Percentiles rank a stretch among this genome's conserved stretches.
Conservation (phyloP, 2,797 vertebrate genomes). For the Poecilia wingei region DNA sequence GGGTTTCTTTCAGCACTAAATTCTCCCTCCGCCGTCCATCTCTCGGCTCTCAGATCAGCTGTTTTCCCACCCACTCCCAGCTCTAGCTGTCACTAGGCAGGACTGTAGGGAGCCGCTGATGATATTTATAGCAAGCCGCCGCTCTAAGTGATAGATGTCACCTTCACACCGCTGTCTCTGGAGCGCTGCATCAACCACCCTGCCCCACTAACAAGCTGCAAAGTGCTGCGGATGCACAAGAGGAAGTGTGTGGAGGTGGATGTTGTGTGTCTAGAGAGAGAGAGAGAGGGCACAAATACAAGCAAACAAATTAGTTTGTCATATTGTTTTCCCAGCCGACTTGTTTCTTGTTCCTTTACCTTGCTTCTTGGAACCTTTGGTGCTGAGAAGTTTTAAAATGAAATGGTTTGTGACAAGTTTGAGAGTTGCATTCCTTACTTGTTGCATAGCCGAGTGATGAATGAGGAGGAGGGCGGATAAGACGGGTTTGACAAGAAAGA, state of each 20-base stretch:
- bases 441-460: constrained; percentile 29
- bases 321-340: constrained; percentile 35
- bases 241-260: constrained; percentile 35
- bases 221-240: constrained; percentile 67
- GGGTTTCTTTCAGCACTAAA: constrained; percentile 63
- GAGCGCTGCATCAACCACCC: constrained; percentile 69
- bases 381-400: constrained; percentile 39
- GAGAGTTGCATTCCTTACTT: constrained; percentile 20
- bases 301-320: constrained; percentile 41
- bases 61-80: constrained; percentile 69
- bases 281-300: constrained; percentile 22
- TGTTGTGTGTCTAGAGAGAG: constrained; percentile 21
- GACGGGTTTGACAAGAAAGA: constrained; percentile 29
- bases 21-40: constrained; percentile 45
- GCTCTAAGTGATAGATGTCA: constrained; percentile 85
- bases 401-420: constrained; percentile 34
- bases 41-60: constrained; percentile 71
- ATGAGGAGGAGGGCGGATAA: constrained; percentile 33
- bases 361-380: constrained; percentile 64
- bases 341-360: constrained; percentile 25
- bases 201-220: constrained; percentile 80
- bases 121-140: constrained; percentile 80
- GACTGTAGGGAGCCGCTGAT: constrained; percentile 69
- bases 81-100: constrained; percentile 76
- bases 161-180: constrained; percentile 77